Evolutionary conservation across 1,140 invertebrate genomes (phyloP).

Genomic region (Neodiprion virginianus): DNA sequence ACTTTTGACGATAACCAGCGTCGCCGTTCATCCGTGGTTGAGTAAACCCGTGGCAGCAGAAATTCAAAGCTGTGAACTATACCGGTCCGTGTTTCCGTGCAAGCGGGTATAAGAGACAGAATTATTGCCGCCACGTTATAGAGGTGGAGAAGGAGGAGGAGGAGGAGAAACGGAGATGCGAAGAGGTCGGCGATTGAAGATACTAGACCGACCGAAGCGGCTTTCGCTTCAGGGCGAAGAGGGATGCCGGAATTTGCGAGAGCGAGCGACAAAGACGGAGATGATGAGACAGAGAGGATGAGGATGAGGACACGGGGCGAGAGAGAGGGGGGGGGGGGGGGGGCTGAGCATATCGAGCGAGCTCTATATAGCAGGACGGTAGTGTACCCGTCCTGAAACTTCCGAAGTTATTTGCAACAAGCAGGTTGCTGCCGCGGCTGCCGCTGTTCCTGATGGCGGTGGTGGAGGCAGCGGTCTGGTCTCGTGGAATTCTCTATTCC

Average conservation of each 20-base stretch:
- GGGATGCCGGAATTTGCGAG: slow-evolving; percentile 16
- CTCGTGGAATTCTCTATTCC: slow-evolving; percentile 19
- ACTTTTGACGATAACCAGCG: no score
- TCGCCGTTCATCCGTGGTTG: no score
- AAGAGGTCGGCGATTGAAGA: slow-evolving; percentile 6
- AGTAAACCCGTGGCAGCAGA: background rate
- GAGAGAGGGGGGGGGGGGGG: slow-evolving; percentile 16
- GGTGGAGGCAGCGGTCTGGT: background rate
- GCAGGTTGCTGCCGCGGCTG: slow-evolving; percentile 38
- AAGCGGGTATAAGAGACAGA: slow-evolving; percentile 2
- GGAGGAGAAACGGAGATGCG: slow-evolving; percentile 18
- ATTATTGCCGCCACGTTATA: background rate
- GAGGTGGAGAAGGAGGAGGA: background rate
- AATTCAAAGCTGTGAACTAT: background rate
- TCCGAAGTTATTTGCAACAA: slow-evolving; percentile 52
- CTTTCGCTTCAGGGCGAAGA: slow-evolving; percentile 14
- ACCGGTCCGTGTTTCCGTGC: background rate
- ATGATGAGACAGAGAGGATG: background rate
- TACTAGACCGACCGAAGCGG: slow-evolving; percentile 6
- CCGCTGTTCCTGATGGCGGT: background rate
- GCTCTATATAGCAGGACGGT: slow-evolving; percentile 5
- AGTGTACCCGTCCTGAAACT: slow-evolving; percentile 32
- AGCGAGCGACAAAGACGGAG: slow-evolving; percentile 10
- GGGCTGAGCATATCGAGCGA: background rate
- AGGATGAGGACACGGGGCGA: background rate